phyloP scores from a whole-genome alignment of 2,797 vertebrate genomes.

The Eidolon dupreanum region DNA sequence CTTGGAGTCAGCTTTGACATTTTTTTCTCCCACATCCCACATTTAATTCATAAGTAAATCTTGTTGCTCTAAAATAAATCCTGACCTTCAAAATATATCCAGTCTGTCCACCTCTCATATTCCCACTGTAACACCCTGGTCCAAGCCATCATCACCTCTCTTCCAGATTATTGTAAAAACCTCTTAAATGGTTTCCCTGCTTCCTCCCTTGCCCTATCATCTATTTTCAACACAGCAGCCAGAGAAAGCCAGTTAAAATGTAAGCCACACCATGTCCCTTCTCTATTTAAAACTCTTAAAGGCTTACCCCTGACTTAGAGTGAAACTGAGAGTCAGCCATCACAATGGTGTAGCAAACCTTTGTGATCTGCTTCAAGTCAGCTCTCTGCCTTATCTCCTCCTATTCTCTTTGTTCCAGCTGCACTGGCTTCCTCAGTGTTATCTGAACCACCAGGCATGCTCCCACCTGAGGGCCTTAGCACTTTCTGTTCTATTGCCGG shows the following conservation, averaged over 20 bases:
- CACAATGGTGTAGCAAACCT: neutral
- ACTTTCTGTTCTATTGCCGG: neutral
- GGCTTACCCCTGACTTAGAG: neutral
- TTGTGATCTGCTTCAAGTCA: neutral
- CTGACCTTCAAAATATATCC: neutral
- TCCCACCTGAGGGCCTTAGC: neutral
- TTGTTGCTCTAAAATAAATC: neutral
- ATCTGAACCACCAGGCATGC: neutral
- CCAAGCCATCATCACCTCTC: neutral
- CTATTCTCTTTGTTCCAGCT: neutral
- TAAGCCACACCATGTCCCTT: neutral
- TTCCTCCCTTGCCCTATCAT: neutral
- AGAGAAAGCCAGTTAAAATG: neutral
- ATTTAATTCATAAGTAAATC: neutral
- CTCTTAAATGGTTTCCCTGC: neutral
- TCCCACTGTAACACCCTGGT: neutral
- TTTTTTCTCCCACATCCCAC: neutral
- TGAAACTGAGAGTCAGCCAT: neutral
- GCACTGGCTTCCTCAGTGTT: neutral
- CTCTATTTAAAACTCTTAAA: neutral
- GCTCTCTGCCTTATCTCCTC: neutral
- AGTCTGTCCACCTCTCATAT: neutral
- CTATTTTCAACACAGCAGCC: neutral
- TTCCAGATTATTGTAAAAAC: neutral
- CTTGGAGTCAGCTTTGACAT: neutral